Evolutionary conservation across 2,113 vertebrate species (phyloP).

Genomic region (Oreochromis niloticus): DNA sequence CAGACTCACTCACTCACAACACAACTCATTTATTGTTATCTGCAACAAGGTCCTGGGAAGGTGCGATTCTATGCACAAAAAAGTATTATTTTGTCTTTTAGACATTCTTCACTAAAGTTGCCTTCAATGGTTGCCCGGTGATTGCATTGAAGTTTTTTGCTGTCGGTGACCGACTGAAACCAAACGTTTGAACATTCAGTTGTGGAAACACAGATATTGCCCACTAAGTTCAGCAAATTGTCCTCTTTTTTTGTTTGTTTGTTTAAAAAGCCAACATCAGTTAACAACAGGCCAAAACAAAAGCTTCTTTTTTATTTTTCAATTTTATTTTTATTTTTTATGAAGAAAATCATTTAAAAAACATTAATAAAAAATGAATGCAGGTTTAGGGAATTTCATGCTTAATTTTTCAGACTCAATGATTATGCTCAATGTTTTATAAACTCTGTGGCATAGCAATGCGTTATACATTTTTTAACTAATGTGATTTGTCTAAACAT

Average conservation of each 20-base stretch:
- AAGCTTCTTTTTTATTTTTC: neutral
- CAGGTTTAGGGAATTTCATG: neutral
- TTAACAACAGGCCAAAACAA: neutral
- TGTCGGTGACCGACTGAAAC: neutral
- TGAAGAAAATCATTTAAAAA: fast-evolving
- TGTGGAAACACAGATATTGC: neutral
- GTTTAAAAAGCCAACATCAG: neutral
- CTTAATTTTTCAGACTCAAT: neutral
- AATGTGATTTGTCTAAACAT: neutral
- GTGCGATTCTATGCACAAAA: neutral
- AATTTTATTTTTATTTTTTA: neutral
- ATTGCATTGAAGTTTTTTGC: neutral
- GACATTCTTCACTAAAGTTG: neutral
- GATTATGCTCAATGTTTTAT: neutral
- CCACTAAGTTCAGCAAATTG: neutral
- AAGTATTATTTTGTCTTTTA: neutral
- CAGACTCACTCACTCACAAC: neutral
- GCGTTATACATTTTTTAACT: fast-evolving
- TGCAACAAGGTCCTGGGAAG: neutral
- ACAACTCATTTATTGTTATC: neutral
- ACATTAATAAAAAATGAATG: neutral
- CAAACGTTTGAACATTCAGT: neutral
- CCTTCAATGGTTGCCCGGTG: neutral
- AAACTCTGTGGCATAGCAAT: neutral
- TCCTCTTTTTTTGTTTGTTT: neutral